Percentiles rank a stretch among this genome's conserved stretches.
phyloP scores from a whole-genome alignment of 1,140 invertebrate species.

The Doryteuthis pealeii region DNA sequence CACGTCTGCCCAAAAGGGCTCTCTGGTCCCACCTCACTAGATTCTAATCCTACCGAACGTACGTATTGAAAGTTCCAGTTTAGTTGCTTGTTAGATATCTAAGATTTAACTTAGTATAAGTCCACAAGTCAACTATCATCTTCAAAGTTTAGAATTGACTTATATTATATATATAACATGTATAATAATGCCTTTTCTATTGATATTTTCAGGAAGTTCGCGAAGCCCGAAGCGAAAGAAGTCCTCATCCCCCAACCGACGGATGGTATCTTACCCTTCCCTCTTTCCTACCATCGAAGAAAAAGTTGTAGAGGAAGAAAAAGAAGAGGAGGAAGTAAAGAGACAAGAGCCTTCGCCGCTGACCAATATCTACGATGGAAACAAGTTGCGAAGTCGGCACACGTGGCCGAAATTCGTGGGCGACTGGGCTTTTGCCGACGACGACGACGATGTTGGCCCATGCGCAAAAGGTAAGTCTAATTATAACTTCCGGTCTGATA shows the following conservation, averaged over 20 bases:
- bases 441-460: neutral
- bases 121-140: no score
- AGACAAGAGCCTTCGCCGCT: conserved; percentile 28
- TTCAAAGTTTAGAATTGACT: no score
- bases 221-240: conserved; percentile 26
- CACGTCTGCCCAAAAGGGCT: no score
- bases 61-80: no score
- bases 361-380: conserved; percentile 31
- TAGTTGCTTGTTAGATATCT: no score
- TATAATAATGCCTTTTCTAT: no score
- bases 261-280: conserved; percentile 35
- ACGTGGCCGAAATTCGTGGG: conserved; percentile 34
- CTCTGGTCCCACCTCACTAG: no score
- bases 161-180: no score
- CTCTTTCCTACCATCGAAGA: conserved; percentile 41
- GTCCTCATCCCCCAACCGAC: conserved; percentile 16
- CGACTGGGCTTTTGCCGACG: conserved; percentile 38
- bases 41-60: no score
- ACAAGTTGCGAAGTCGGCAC: conserved; percentile 28
- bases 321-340: conserved; percentile 25
- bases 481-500: no score
- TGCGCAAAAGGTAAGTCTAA: neutral
- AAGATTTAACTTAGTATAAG: no score
- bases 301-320: conserved; percentile 39
- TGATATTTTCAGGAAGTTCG: conserved; percentile 22